Evolutionary conservation across 2,797 vertebrate species (phyloP), one percentile per base, ranked within the genome.

Genomic region (Myotis vivesi): DNA sequence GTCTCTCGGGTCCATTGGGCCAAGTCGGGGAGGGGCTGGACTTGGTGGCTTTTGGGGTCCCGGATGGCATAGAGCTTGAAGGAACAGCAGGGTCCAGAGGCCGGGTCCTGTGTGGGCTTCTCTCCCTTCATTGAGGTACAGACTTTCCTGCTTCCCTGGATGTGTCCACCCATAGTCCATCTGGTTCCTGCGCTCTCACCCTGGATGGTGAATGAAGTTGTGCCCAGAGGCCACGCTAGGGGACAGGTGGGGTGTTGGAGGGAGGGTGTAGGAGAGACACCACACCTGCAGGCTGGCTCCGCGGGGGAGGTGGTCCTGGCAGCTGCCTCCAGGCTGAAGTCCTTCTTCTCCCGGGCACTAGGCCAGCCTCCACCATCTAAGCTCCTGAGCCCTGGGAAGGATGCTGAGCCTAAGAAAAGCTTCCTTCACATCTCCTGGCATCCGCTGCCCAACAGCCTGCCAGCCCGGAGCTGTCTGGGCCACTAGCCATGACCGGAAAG

Each of bases 401-500:
- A 85, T 93, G 90, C 90, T 69, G 95, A 94, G 94, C 96, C 96
- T 95, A 96, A 97, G 95, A 95, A 97, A 97, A 97, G 75, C 95
- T 94, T 97, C 94, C 95, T 89, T 95, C 96, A 96, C 94, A 94
- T 96, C 96, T 96, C 90, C 86, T 96, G 96, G 96, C 96, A 97
- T 95, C 96, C 92, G 88, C 79, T 89, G 91, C 88, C 87, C 49
- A 83, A 75, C 51, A 92, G 66, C 86, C 92, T 96, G 96, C 95
- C 94, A 97, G 91, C 79, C 87, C 90, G 91, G 90, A 73, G 80
- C 69, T 92, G 81, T 84, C 87, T 94, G 94, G 96, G 93, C 95
- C 96, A 95, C 92, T 92, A 66, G 92, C 96, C 94, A 95, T 36
- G 83, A 90, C 94, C 96, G 95, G 92, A 86, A 91, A 96, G 89